phyloP scores from a whole-genome alignment of 2,888 invertebrate species.

The Scaptomyza parva region DNA sequence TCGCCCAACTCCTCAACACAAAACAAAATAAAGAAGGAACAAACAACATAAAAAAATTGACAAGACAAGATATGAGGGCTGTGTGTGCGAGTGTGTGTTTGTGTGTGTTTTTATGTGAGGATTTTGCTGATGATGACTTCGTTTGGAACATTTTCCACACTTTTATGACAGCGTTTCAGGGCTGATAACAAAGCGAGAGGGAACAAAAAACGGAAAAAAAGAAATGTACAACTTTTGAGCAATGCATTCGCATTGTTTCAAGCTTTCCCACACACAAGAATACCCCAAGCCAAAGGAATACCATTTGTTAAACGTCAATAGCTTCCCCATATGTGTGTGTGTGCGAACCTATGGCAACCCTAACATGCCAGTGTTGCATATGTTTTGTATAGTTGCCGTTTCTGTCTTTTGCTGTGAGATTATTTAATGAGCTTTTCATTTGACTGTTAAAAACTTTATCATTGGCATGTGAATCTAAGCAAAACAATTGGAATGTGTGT shows the following conservation, averaged over 20 bases:
- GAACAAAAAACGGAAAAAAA: slow-evolving; percentile 5
- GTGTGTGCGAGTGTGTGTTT: slow-evolving; percentile 23
- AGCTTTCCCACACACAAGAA: background rate
- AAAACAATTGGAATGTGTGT: slow-evolving; percentile 22
- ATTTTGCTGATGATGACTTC: slow-evolving; percentile 73
- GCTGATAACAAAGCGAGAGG: slow-evolving; percentile 46
- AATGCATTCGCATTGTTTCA: slow-evolving; percentile 69
- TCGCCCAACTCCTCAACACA: slow-evolving; percentile 30
- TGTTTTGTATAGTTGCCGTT: slow-evolving; percentile 40
- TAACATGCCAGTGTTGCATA: slow-evolving; percentile 46
- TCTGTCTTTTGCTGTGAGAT: slow-evolving; percentile 44
- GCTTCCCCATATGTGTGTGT: slow-evolving; percentile 15
- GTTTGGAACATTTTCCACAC: slow-evolving; percentile 74
- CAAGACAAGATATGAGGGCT: slow-evolving; percentile 67
- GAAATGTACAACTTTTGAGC: slow-evolving; percentile 68
- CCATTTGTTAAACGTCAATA: slow-evolving; percentile 69
- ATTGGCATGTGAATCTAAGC: slow-evolving; percentile 49
- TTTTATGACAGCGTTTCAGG: slow-evolving; percentile 75
- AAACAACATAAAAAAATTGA: slow-evolving; percentile 36
- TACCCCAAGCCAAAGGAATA: background rate
- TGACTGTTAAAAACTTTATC: slow-evolving; percentile 67
- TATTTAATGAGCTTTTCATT: slow-evolving; percentile 76
- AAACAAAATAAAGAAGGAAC: slow-evolving; percentile 15
- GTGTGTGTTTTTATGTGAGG: too few species aligned
- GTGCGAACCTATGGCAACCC: slow-evolving; percentile 28